Base-by-base conservation (phyloP, 2,888 invertebrate genomes). In the Oligia latruncula region DNA sequence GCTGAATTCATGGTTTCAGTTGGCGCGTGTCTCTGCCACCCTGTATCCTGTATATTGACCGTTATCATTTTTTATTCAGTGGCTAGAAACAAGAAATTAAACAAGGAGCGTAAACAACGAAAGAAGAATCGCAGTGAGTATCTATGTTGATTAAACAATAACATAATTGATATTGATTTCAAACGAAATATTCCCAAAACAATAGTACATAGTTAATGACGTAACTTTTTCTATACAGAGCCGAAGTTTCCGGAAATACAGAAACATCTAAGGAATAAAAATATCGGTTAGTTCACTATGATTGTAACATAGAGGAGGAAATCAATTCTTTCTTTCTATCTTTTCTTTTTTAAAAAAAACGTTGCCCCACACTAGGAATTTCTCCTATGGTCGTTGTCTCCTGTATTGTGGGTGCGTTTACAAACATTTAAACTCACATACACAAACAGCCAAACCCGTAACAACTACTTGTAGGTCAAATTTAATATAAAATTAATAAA, bases 71-170 rank as follows among this genome's bases (percentile, higher is more conserved):
- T 75, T 46, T 8, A 40, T 68, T 43, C 62, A 84, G 86, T 23
- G 13, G 35, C 8, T 46, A 71, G 52, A 64, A 58, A 40, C 23
- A 67, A 74, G 20, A 74, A 64, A 71, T 29, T 35, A 9, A 78
- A 71, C 29, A 49, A 17, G 23, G 67, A 71, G 15, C 49, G 13
- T 15, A 84, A 68, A 58, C 52, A 4, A 17, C 29, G 9, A 40
- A 43, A 49, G 1, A 77, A 62, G 23, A 78, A 52, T 29, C 29
- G 2, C 23, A 78, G 82, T 84, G 13, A 85, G 74, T 85, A 73
- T 49, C 4, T n/a, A 29, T n/a, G 3, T 46, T 46, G 9, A 43
- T 62, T 17, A 43, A 55, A 58, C 20, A 75, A 17, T 64, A 23
- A 40, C 23, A 17, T 55, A 35, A n/a, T 6, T 23, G n/a, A 4